Evolutionary conservation across 2,113 vertebrate genomes (phyloP), one percentile per base, ranked within the genome.

Genomic region (Herpetotheres cachinnans): DNA sequence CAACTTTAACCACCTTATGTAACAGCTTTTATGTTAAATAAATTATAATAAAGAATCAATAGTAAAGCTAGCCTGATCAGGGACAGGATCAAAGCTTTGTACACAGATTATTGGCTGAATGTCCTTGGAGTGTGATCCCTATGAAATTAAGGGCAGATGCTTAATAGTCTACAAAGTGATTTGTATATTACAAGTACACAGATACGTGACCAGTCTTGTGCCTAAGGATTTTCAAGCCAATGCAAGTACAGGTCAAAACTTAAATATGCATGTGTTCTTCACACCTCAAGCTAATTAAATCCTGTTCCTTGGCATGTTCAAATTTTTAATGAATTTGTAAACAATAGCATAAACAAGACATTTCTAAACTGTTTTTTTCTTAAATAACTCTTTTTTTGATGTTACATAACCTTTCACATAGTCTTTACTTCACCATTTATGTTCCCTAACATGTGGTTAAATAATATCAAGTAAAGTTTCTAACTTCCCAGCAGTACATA

Each of bases 31-130:
- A 94, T 84, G 90, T 95, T 98, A 95, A 97, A 97, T 97, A 97
- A 97, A 96, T 97, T 96, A 97, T 96, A 96, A 95, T 86, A 88
- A 89, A n/a, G 78, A 97, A 97, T 97, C 95, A 93, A 95, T 96
- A 97, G 85, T 65, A 92, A 96, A 95, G 70, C 76, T 91, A 93
- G 52, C 25, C 49, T 77, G 94, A 95, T 95, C 87, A 95, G 52
- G 73, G 46, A 92, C 34, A 96, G 40, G 59, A 96, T 96, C 94
- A 96, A 97, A 97, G 91, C 66, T 82, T 88, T 95, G 86, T 82
- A 91, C 27, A 91, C 44, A 96, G 70, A 78, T 95, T 95, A 92
- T 92, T 87, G 79, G 80, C 67, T 93, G 70, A 78, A 86, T 76
- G 63, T 90, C 77, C 82, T 96, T 94, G 70, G 66, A 94, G 59